Percentiles rank a stretch among this genome's conserved stretches.
Evolutionary conservation across 2,888 invertebrate species (phyloP).

Genomic region (Protonemura montana): DNA sequence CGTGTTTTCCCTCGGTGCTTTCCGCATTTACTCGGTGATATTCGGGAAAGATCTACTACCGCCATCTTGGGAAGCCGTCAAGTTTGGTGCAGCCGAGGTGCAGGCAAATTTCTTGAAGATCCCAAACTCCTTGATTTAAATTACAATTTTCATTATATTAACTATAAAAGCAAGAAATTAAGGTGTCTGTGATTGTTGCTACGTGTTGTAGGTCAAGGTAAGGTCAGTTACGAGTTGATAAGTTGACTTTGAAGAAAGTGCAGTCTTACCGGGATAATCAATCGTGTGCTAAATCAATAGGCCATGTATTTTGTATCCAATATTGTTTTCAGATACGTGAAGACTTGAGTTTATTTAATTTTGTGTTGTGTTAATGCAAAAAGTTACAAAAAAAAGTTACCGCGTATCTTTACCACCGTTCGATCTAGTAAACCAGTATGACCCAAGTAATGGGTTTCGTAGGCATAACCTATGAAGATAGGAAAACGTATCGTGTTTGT

Average conservation of each 20-base stretch:
- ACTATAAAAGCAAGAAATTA: constrained; percentile 38
- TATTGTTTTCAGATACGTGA: constrained; percentile 50
- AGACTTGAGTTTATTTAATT: constrained; percentile 50
- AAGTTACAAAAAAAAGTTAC: constrained; percentile 46
- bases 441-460: constrained; percentile 48
- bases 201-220: constrained; percentile 50
- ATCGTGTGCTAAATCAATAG: constrained; percentile 49
- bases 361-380: constrained; percentile 49
- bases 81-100: background rate
- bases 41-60: background rate
- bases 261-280: constrained; percentile 47
- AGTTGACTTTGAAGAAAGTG: constrained; percentile 50
- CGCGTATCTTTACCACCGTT: constrained; percentile 45
- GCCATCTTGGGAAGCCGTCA: constrained; percentile 12
- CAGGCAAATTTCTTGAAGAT: background rate
- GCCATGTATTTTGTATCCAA: constrained; percentile 48
- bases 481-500: constrained; percentile 50
- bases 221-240: constrained; percentile 49
- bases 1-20: too few relatives aligned
- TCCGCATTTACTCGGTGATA: too few relatives aligned
- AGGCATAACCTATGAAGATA: constrained; percentile 48
- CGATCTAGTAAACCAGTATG: constrained; percentile 43
- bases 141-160: background rate
- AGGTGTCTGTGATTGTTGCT: constrained; percentile 47
- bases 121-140: background rate